A percentile compares a stretch with the other conserved stretches of the same genome.
Evolutionary conservation across 2,113 vertebrate genomes (phyloP).

Genomic region (Pampusana beccarii): DNA sequence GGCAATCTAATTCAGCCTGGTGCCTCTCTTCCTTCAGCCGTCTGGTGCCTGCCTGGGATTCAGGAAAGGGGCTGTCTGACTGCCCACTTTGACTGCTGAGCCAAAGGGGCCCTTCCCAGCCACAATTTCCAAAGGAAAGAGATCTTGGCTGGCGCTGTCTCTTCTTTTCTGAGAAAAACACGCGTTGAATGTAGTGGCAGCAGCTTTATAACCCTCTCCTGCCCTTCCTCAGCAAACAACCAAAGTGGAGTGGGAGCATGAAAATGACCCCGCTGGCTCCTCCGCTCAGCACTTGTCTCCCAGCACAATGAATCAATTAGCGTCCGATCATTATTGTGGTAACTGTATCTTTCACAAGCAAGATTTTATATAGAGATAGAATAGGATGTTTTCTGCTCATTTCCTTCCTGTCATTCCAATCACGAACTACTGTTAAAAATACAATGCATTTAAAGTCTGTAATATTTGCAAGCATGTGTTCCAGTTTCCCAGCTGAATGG

Average conservation of each 20-base stretch:
- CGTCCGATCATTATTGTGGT: constrained; percentile 17
- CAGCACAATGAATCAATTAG: constrained; percentile 57
- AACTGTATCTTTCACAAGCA: constrained; percentile 49
- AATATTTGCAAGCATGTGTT: background rate
- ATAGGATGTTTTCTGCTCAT: constrained; percentile 43
- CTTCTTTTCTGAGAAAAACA: constrained; percentile 57
- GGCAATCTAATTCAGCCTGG: constrained; percentile 72
- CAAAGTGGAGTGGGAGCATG: constrained; percentile 20
- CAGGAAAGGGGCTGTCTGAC: constrained; percentile 70
- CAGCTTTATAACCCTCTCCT: constrained; percentile 52
- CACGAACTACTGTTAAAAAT: constrained; percentile 46
- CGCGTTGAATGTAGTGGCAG: constrained; percentile 23
- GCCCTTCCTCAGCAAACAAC: constrained; percentile 65
- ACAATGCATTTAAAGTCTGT: constrained; percentile 1
- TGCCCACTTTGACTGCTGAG: constrained; percentile 65
- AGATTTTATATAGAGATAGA: constrained; percentile 60
- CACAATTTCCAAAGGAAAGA: constrained; percentile 66
- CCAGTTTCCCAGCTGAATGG: background rate
- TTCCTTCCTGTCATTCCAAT: constrained; percentile 65
- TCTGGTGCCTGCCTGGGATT: constrained; percentile 71
- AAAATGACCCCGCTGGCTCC: constrained; percentile 6
- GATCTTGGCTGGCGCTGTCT: constrained; percentile 53
- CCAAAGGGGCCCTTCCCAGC: constrained; percentile 67
- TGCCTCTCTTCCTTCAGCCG: constrained; percentile 74
- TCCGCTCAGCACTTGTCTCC: constrained; percentile 8